A percentile compares a stretch with the other conserved stretches of the same genome.
Evolutionary conservation across 2,797 vertebrate genomes (phyloP).

Genomic region (Mormyrus proboscirostris): DNA sequence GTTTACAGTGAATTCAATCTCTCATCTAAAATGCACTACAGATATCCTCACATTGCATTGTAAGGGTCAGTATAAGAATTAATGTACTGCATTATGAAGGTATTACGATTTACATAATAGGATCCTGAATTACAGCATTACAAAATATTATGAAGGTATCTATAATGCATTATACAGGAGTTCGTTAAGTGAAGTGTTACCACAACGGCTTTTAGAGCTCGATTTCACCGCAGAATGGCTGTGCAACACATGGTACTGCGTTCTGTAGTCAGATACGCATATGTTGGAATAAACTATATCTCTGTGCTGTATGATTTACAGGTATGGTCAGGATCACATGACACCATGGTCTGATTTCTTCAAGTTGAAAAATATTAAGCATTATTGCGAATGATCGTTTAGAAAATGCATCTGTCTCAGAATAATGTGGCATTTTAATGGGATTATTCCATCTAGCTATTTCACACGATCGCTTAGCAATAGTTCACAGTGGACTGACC

Average conservation of each 20-base stretch:
- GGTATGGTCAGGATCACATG: neutral
- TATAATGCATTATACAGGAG: neutral
- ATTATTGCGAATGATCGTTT: neutral
- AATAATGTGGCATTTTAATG: neutral
- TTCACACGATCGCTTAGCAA: neutral
- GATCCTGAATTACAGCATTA: neutral
- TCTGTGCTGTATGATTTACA: neutral
- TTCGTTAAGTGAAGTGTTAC: neutral
- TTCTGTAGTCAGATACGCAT: neutral
- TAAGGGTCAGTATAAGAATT: neutral
- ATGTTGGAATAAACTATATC: neutral
- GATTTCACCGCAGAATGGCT: slow-evolving; percentile 29
- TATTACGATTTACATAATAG: neutral
- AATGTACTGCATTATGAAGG: neutral
- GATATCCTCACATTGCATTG: neutral
- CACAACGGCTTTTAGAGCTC: slow-evolving; percentile 35
- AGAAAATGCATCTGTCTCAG: neutral
- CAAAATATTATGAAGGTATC: neutral
- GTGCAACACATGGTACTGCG: neutral
- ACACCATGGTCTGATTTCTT: neutral
- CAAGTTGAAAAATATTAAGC: neutral
- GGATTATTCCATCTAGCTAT: neutral
- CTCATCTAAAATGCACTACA: neutral
- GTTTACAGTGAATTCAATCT: neutral
- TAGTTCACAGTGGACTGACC: neutral